phyloP scores from a whole-genome alignment of 2,113 vertebrate genomes.

The Lanius collurio region DNA sequence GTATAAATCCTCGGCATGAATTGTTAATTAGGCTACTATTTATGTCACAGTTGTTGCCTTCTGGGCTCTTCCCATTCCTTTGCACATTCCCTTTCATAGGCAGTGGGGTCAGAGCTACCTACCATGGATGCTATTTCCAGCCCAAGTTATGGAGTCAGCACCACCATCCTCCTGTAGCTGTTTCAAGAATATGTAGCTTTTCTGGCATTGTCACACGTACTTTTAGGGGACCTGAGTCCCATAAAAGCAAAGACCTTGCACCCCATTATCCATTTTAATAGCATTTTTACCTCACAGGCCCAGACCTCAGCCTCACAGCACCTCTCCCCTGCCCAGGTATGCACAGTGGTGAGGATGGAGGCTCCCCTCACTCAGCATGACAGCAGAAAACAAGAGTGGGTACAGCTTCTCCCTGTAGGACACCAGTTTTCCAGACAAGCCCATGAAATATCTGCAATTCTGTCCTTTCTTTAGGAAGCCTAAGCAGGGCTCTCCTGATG shows the following conservation, averaged over 20 bases:
- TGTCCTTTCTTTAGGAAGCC: not conserved
- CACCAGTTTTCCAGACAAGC: not conserved
- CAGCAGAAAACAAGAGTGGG: not conserved
- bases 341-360: not conserved
- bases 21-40: not conserved
- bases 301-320: not conserved
- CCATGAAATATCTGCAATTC: not conserved
- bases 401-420: not conserved
- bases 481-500: not conserved
- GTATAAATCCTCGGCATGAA: not conserved
- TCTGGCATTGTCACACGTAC: not conserved
- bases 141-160: not conserved
- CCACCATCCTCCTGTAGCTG: not conserved
- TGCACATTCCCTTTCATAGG: not conserved
- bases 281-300: not conserved
- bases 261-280: not conserved
- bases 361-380: fast-evolving
- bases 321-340: not conserved
- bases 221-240: not conserved
- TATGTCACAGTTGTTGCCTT: not conserved
- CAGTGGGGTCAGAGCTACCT: not conserved
- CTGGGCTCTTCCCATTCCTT: not conserved
- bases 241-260: not conserved
- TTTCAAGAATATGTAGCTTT: not conserved
- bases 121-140: not conserved